These are phyloP conservation scores for Charanyca ferruginea DNA, from an alignment of 2,888 invertebrate genomes.

Conservation along the genomic window DNA sequence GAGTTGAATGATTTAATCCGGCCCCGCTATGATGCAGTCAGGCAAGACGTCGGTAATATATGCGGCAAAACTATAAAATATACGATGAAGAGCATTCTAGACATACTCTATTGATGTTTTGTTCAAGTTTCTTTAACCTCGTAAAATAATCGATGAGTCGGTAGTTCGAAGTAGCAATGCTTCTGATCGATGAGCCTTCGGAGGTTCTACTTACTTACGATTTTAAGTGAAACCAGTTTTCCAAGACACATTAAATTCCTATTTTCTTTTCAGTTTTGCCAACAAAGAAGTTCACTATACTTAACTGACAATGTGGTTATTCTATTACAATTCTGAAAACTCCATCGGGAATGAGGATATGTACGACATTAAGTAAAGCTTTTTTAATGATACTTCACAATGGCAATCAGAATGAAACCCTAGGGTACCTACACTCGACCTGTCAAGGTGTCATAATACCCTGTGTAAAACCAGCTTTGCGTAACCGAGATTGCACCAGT, in stretches of 20 bases:
- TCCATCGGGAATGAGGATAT: too few species aligned
- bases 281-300: not conserved
- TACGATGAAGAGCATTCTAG: not conserved
- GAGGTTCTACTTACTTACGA: not conserved
- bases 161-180: slow-evolving; percentile 10
- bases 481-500: too few species aligned
- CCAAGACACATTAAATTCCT: not conserved
- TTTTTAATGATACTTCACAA: too few species aligned
- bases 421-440: not conserved
- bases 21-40: slow-evolving; percentile 33
- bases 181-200: slow-evolving; percentile 30
- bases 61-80: slow-evolving; percentile 13
- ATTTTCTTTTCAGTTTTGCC: not conserved
- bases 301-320: not conserved
- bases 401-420: too few species aligned
- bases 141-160: slow-evolving; percentile 22
- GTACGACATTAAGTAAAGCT: too few species aligned
- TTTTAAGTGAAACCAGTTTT: slow-evolving; percentile 5
- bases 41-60: slow-evolving; percentile 18
- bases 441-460: not conserved
- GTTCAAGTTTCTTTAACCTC: slow-evolving; percentile 13
- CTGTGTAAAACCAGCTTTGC: not conserved
- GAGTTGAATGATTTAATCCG: slow-evolving; percentile 38
- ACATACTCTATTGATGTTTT: slow-evolving; percentile 1
- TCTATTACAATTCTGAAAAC: too few species aligned